Conservation (phyloP, 2,113 vertebrate genomes). For the Noturus placidus region DNA sequence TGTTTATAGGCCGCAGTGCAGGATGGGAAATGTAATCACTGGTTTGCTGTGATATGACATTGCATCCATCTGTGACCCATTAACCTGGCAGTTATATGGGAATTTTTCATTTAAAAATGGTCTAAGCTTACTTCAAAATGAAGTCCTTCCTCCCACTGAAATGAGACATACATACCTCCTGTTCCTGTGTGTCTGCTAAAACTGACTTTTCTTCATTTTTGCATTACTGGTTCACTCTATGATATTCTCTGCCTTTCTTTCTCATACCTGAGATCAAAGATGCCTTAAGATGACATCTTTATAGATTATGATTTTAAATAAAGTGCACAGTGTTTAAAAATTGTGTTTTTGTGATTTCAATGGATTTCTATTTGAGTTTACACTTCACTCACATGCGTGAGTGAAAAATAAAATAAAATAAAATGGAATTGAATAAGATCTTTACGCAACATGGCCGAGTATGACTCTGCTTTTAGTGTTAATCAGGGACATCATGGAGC, state of each 20-base stretch:
- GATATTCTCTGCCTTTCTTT: background rate
- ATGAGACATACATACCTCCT: background rate
- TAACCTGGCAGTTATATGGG: background rate
- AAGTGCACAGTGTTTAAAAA: no score
- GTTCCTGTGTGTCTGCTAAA: no score
- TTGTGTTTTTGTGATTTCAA: no score
- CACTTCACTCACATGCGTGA: background rate
- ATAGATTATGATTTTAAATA: background rate
- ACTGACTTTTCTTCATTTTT: background rate
- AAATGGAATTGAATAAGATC: background rate
- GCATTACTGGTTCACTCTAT: background rate
- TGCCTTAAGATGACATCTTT: background rate
- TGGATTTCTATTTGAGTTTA: background rate
- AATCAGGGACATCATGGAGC: no score
- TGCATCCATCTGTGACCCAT: background rate
- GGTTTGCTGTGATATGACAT: no score
- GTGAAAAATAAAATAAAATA: background rate
- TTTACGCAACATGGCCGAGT: background rate
- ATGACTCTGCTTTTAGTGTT: background rate
- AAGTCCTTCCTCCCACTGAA: background rate
- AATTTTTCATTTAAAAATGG: background rate
- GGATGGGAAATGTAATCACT: no score
- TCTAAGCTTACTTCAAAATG: background rate
- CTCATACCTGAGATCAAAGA: background rate
- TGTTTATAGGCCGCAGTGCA: no score